Base-by-base conservation (phyloP, 2,113 vertebrate species). In the Engystomops pustulosus region DNA sequence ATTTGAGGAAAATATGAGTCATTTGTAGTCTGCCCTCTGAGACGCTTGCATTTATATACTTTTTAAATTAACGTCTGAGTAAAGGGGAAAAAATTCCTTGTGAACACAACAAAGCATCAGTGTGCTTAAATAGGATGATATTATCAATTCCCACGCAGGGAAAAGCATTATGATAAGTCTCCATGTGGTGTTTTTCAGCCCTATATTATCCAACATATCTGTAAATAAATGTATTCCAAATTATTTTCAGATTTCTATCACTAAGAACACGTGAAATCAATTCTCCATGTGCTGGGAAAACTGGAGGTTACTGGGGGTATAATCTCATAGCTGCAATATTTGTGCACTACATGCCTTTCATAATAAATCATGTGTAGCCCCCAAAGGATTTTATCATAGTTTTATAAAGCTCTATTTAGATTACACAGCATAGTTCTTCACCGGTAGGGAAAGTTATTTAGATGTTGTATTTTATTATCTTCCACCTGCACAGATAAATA, bases 161-260 rank as follows among this genome's bases (percentile, higher is more conserved):
- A 67, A 36, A 67, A 67, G 62, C 30, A 67, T 67, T 20, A 34
- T 67, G 62, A 67, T 67, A 67, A 67, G 17, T 10, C 62, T 67
- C 17, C 32, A 67, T 67, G 30, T 67, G 32, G 3, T 17, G 9
- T 36, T 32, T 67, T 67, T 67, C 25, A 67, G 36, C 62, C 62
- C 30, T 36, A 36, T 67, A 67, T 67, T 67, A 36, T 67, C 30
- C 0, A 20, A 67, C 32, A 36, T 18, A 67, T 67, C 30, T 18
- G 30, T 36, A 36, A 36, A 67, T 36, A 36, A 67, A 67, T 67
- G 32, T 36, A 36, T 67, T 67, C 17, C 32, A 67, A 36, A 67
- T 67, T 18, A 34, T 67, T 34, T 67, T 1, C 62, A 67, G 62
- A 67, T 67, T 67, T 18, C 3, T 67, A 67, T 67, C 30, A 20